These are phyloP conservation scores for Parauchenoglanis punctatus DNA, from an alignment of 2,797 vertebrate species.

Conservation along the genomic window DNA sequence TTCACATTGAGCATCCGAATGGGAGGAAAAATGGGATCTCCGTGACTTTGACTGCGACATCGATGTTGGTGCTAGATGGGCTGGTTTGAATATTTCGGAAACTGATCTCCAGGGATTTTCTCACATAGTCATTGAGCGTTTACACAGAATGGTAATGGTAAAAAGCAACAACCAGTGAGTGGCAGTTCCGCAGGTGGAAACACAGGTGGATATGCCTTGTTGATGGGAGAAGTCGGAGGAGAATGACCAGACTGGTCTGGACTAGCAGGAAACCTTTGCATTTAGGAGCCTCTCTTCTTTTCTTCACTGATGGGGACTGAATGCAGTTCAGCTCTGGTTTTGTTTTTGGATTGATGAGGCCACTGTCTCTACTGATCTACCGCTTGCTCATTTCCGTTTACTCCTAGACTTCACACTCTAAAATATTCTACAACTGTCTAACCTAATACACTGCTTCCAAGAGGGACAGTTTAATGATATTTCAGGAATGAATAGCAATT, in stretches of 20 bases:
- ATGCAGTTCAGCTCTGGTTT: constrained; percentile 9
- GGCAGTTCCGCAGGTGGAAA: background rate
- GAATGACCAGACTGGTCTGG: background rate
- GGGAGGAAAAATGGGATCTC: background rate
- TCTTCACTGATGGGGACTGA: constrained; percentile 12
- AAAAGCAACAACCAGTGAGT: background rate
- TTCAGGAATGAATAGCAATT: background rate
- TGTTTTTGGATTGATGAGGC: constrained; percentile 3
- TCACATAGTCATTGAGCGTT: background rate
- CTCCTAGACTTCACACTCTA: constrained; percentile 1
- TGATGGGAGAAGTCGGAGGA: background rate
- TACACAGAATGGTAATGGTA: background rate
- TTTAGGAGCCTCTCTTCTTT: constrained; percentile 17
- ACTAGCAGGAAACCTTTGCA: background rate
- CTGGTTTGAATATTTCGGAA: background rate
- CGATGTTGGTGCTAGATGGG: background rate
- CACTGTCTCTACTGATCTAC: constrained; percentile 8
- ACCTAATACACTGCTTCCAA: constrained; percentile 27
- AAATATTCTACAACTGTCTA: constrained; percentile 32
- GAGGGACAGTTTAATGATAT: constrained; percentile 16
- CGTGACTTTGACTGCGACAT: background rate
- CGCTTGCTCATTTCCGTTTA: constrained; percentile 28
- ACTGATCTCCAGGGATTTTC: background rate
- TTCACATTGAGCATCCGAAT: background rate
- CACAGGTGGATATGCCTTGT: background rate